A percentile compares a stretch with the other conserved stretches of the same genome.
Evolutionary conservation across 2,113 vertebrate genomes (phyloP).

Genomic region (Cyprinus carpio): DNA sequence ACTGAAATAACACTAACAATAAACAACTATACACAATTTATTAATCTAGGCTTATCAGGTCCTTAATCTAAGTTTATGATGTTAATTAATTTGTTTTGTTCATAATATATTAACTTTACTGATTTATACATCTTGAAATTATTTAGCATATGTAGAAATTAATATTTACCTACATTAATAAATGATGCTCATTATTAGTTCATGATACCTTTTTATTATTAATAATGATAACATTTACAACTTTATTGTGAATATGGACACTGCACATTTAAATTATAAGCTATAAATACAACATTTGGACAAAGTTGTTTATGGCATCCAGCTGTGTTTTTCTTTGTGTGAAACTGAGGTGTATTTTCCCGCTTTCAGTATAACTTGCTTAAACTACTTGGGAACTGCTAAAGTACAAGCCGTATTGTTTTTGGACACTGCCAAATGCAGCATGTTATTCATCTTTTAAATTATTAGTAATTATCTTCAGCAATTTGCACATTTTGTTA

Average conservation of each 20-base stretch:
- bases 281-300: background rate
- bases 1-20: background rate
- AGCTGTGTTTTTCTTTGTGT: background rate
- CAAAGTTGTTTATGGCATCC: background rate
- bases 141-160: too few species aligned
- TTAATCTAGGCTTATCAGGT: too few species aligned
- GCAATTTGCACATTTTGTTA: background rate
- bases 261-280: background rate
- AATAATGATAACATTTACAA: background rate
- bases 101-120: background rate
- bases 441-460: background rate
- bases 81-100: background rate
- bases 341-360: background rate
- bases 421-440: background rate
- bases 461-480: constrained; percentile 1
- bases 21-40: background rate
- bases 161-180: background rate
- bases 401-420: background rate
- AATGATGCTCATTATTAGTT: background rate
- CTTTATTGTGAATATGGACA: background rate
- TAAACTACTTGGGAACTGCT: background rate
- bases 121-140: background rate
- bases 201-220: background rate
- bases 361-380: background rate
- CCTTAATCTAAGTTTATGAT: too few species aligned